These are phyloP conservation scores for Thinocorus orbignyianus DNA, from an alignment of 2,113 vertebrate species.

Conservation along the genomic window DNA sequence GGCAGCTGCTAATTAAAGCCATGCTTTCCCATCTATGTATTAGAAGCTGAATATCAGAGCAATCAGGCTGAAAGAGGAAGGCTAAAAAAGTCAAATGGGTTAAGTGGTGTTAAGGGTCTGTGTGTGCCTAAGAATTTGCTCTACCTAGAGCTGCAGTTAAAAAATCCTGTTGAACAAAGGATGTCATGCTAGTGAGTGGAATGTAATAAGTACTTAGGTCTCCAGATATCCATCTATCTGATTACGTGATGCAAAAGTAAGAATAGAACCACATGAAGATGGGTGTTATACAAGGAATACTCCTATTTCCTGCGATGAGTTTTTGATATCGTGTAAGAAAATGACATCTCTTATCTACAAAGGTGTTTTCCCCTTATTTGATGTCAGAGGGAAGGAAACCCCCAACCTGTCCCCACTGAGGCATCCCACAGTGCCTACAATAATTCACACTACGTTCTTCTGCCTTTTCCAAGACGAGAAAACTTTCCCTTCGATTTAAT, in stretches of 20 bases:
- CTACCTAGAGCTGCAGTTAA: neutral
- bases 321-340: slow-evolving; percentile 12
- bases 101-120: neutral
- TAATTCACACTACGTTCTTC: neutral
- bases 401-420: slow-evolving; percentile 33
- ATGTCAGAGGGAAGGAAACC: slow-evolving; percentile 64
- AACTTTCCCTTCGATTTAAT: slow-evolving; percentile 54
- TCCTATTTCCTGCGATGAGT: slow-evolving; percentile 53
- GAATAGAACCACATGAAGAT: slow-evolving; percentile 8
- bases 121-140: neutral
- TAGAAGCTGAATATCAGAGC: neutral
- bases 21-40: neutral
- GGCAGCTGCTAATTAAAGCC: neutral
- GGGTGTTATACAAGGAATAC: slow-evolving; percentile 35
- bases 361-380: slow-evolving; percentile 65
- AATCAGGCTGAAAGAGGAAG: neutral
- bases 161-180: neutral
- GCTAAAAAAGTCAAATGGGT: neutral
- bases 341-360: slow-evolving; percentile 49
- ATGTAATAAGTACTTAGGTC: neutral
- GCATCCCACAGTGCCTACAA: slow-evolving; percentile 36
- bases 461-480: slow-evolving; percentile 54
- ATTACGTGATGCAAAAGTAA: neutral
- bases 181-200: neutral
- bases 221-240: slow-evolving; percentile 6